Conservation (phyloP, 1,140 invertebrate genomes). For the Eurosta solidaginis region DNA sequence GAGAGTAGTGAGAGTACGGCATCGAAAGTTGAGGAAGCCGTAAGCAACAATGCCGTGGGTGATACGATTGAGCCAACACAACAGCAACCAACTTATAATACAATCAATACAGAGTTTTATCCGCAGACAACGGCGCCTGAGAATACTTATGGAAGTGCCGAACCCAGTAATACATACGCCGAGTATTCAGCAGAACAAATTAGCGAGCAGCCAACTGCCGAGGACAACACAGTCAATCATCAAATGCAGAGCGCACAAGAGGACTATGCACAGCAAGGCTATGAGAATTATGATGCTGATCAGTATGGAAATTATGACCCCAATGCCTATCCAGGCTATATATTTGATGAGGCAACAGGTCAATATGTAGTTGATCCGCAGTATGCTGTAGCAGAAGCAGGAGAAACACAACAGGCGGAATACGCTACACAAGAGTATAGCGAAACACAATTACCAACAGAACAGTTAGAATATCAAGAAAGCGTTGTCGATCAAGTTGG, state of each 20-base stretch:
- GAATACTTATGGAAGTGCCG: not conserved
- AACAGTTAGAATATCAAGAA: slow-evolving; percentile 37
- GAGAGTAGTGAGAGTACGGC: not conserved
- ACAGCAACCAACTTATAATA: not conserved
- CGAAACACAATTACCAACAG: slow-evolving; percentile 32
- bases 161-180: not conserved
- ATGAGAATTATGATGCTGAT: slow-evolving; percentile 50
- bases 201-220: slow-evolving; percentile 8
- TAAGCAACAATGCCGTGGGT: too few species aligned
- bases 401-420: not conserved
- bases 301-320: slow-evolving; percentile 54
- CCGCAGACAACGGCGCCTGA: not conserved
- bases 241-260: not conserved
- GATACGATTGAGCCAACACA: not conserved
- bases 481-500: not conserved
- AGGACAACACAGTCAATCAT: slow-evolving; percentile 6
- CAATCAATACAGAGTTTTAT: not conserved
- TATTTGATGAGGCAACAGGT: slow-evolving; percentile 53
- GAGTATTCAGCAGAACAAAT: slow-evolving; percentile 23
- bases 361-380: slow-evolving; percentile 56
- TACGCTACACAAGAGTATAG: slow-evolving; percentile 31
- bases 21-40: not conserved
- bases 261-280: slow-evolving; percentile 36
- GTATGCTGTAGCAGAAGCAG: slow-evolving; percentile 38
- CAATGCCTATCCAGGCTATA: slow-evolving; percentile 55